Evolutionary conservation across 1,140 invertebrate species (phyloP).

Genomic region (Harlomillsia oculata): DNA sequence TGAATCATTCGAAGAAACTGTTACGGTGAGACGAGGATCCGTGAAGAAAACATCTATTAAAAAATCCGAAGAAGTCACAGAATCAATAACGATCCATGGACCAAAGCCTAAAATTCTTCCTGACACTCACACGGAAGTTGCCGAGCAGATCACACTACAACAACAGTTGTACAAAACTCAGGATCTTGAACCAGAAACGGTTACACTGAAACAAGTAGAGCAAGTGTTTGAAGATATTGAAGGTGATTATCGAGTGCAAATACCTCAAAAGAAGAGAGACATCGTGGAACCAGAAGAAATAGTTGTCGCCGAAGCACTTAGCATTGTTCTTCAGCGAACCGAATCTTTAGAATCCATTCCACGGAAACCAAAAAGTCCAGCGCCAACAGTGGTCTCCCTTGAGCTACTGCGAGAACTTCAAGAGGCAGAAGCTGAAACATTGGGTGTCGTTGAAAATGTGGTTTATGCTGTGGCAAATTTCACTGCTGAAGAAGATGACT

Average conservation of each 20-base stretch:
- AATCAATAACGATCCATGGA: constrained; percentile 12
- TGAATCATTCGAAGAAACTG: constrained; percentile 40
- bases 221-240: constrained; percentile 36
- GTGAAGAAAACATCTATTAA: background rate
- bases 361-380: constrained; percentile 24
- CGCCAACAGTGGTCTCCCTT: constrained; percentile 26
- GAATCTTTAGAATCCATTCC: constrained; percentile 29
- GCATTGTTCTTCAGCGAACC: constrained; percentile 17
- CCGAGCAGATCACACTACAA: constrained; percentile 28
- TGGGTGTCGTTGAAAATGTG: constrained; percentile 1
- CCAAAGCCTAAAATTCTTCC: background rate
- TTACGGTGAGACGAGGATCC: background rate
- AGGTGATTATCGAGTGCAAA: constrained; percentile 32
- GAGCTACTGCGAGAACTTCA: too few species aligned
- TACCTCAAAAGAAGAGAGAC: constrained; percentile 6
- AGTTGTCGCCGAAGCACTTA: constrained; percentile 22
- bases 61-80: background rate
- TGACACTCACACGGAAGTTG: constrained; percentile 13
- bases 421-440: constrained; percentile 11
- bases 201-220: constrained; percentile 35
- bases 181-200: constrained; percentile 26
- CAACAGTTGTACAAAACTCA: constrained; percentile 18
- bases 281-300: constrained; percentile 36
- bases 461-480: constrained; percentile 68
- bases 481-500: constrained; percentile 74